phyloP scores from a whole-genome alignment of 1,140 invertebrate species.

The Steinernema feltiae region DNA sequence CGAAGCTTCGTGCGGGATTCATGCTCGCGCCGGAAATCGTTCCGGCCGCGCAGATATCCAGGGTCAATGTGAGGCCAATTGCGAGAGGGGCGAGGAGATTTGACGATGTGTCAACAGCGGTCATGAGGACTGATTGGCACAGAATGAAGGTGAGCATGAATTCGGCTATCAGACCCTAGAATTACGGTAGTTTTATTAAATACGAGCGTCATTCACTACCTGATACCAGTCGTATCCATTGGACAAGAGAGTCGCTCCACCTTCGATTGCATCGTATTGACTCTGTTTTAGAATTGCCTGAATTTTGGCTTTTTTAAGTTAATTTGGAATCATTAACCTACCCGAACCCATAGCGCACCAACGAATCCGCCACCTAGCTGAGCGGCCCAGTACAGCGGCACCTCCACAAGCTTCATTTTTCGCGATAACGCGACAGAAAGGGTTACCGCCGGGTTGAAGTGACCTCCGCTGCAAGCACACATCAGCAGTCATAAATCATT shows the following conservation, averaged over 20 bases:
- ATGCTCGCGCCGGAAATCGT: constrained; percentile 58
- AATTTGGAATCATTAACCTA: constrained; percentile 25
- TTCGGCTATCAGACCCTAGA: constrained; percentile 49
- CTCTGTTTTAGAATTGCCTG: constrained; percentile 38
- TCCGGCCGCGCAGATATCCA: constrained; percentile 54
- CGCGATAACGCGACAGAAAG: constrained; percentile 52
- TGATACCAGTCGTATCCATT: constrained; percentile 4
- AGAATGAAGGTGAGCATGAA: constrained; percentile 54
- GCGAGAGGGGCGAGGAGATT: constrained; percentile 53
- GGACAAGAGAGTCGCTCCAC: constrained; percentile 27
- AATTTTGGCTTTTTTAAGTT: not conserved
- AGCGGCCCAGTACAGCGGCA: constrained; percentile 49
- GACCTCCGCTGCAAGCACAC: constrained; percentile 57
- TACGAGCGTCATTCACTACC: no score
- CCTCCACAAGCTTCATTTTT: constrained; percentile 43
- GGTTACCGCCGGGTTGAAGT: constrained; percentile 60
- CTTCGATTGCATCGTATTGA: constrained; percentile 32
- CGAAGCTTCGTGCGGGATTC: constrained; percentile 60
- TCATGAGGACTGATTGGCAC: constrained; percentile 54
- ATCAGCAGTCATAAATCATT: not conserved
- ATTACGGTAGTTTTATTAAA: not conserved
- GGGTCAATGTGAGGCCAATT: constrained; percentile 56
- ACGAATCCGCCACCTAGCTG: constrained; percentile 57
- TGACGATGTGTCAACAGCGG: constrained; percentile 51
- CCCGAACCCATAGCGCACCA: constrained; percentile 55